These are phyloP conservation scores for Nemotelus nigrinus DNA, from an alignment of 2,888 invertebrate genomes.

Conservation along the genomic window DNA sequence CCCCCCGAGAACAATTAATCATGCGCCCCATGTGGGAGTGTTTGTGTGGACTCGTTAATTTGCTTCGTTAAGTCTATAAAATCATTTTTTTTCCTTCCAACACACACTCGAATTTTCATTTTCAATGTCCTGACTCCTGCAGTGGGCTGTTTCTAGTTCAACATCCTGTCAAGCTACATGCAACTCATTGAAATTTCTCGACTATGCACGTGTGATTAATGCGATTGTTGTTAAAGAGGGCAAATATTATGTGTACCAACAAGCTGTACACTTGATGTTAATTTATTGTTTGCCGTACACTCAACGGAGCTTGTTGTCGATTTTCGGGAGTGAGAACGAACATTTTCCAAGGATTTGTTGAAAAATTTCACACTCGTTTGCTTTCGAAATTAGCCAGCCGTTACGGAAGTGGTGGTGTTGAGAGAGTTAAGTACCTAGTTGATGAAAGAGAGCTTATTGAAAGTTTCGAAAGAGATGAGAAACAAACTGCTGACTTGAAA, in stretches of 20 bases:
- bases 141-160: too few relatives aligned
- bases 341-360: slow-evolving; percentile 18
- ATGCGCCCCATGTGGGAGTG: slow-evolving; percentile 6
- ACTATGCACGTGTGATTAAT: slow-evolving; percentile 6
- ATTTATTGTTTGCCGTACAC: slow-evolving; percentile 28
- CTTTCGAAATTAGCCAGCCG: not conserved
- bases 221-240: slow-evolving; percentile 6
- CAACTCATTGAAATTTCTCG: not conserved
- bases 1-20: slow-evolving; percentile 25
- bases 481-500: too few relatives aligned
- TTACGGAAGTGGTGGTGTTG: not conserved
- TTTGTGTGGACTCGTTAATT: slow-evolving; percentile 24
- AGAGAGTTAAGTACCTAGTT: not conserved
- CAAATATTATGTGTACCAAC: slow-evolving; percentile 21
- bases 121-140: too few relatives aligned
- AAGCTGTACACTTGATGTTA: slow-evolving; percentile 20
- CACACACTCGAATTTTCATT: not conserved
- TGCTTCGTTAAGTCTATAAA: slow-evolving; percentile 22
- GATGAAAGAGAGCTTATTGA: not conserved
- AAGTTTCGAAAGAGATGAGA: too few relatives aligned
- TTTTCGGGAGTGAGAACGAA: not conserved
- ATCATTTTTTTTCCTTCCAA: not conserved
- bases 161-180: not conserved
- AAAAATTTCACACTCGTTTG: not conserved
- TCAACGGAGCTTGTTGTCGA: slow-evolving; percentile 12